Evolutionary conservation across 2,888 invertebrate genomes (phyloP), one percentile per base, ranked within the genome.

Genomic region (Bellardia pandia): DNA sequence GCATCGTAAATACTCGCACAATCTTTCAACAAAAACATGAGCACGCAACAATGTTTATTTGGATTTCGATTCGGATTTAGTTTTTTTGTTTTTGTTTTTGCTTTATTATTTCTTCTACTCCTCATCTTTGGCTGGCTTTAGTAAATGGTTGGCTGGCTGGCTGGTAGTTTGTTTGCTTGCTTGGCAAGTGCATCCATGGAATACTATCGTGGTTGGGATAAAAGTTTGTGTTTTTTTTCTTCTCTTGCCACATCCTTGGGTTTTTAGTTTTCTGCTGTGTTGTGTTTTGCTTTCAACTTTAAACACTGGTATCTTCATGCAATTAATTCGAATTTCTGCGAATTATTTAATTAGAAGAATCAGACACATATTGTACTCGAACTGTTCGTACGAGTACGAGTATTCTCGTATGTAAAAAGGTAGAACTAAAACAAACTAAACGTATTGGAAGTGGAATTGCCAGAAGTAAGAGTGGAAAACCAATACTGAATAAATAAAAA

Each of bases 271-370:
- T 69, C n/a, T 53, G 45, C 23, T 74, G 53, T 51, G 37, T 77
- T 78, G 60, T 62, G 56, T 72, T 53, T 62, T 85, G 76, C 71
- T 83, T 78, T 76, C 48, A 82, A 74, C 80, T 62, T 85, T 85
- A 75, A 85, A 80, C 75, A 33, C 80, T 77, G 90, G 90, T 91
- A 91, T 92, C 92, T 91, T 91, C 91, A 93, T 92, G 93, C 93
- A 93, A 93, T 93, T 93, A 93, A 93, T 92, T 93, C 91, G 92
- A 93, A 93, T 93, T 93, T 93, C 93, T 93, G 93, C 93, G 93
- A 93, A 93, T 93, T 93, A 93, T 93, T 93, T 93, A 93, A 93
- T 93, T 93, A 93, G 93, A 93, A 92, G 92, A 58, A 87, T 85
- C 87, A 87, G 87, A 74, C 87, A 87, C 87, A 87, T 91, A 88